phyloP scores from a whole-genome alignment of 2,888 invertebrate genomes.

The Andrena bicolor region DNA sequence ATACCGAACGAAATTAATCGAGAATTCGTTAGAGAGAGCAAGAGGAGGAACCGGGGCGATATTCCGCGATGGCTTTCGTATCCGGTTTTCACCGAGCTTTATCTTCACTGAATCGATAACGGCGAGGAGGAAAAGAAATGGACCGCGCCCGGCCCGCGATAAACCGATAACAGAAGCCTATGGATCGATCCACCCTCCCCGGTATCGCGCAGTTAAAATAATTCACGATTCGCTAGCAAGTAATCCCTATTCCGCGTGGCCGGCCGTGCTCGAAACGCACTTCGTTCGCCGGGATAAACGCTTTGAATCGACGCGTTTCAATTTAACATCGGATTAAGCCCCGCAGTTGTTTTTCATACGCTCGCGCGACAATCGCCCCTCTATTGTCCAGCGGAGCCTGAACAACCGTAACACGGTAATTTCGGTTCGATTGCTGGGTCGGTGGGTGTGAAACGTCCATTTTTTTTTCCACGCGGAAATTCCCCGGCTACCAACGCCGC shows the following conservation, averaged over 20 bases:
- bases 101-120: conserved; percentile 13
- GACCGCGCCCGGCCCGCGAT: background rate
- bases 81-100: conserved; percentile 13
- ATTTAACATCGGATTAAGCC: conserved; percentile 51
- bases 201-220: conserved; percentile 38
- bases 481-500: background rate
- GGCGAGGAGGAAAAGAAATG: conserved; percentile 22
- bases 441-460: background rate
- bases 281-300: conserved; percentile 44
- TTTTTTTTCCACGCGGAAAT: background rate
- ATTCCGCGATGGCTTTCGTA: background rate
- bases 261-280: background rate
- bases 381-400: background rate
- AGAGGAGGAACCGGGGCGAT: background rate
- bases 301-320: conserved; percentile 49
- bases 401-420: conserved; percentile 7
- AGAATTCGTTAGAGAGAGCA: background rate
- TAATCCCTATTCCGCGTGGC: conserved; percentile 47
- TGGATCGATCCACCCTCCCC: conserved; percentile 2
- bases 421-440: conserved; percentile 5
- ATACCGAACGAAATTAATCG: conserved; percentile 12
- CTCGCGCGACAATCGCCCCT: background rate
- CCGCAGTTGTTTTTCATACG: conserved; percentile 38
- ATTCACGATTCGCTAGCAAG: conserved; percentile 46
- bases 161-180: conserved; percentile 36